These are phyloP conservation scores for Silurus meridionalis DNA, from an alignment of 2,113 vertebrate species.

Conservation along the genomic window DNA sequence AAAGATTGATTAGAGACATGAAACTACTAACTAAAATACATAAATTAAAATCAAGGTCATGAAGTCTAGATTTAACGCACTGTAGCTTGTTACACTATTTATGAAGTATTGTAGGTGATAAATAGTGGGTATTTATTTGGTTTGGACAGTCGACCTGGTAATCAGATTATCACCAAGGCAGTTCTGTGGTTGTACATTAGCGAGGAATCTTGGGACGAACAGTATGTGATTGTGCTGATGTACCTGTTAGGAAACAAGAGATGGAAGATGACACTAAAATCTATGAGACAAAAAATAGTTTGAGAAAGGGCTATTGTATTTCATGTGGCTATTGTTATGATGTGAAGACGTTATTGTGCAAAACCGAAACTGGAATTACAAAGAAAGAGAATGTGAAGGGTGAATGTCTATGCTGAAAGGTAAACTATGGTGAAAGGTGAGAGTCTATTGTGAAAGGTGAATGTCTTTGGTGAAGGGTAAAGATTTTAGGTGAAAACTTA, in stretches of 20 bases:
- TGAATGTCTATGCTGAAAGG: slow-evolving; percentile 1
- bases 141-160: neutral
- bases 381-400: neutral
- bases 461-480: too few relatives aligned
- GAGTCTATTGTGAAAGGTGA: too few relatives aligned
- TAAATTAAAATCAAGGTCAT: neutral
- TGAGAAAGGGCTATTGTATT: slow-evolving; percentile 41
- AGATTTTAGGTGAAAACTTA: too few relatives aligned
- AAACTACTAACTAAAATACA: neutral
- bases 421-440: too few relatives aligned
- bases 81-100: neutral
- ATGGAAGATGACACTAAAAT: slow-evolving; percentile 32
- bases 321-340: slow-evolving; percentile 34
- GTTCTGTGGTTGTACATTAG: neutral
- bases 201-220: neutral
- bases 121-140: neutral
- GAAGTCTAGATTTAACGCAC: neutral
- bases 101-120: neutral
- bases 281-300: slow-evolving; percentile 29
- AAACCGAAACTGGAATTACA: slow-evolving; percentile 15
- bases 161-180: neutral
- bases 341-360: slow-evolving; percentile 29
- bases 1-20: neutral
- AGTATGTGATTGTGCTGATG: slow-evolving; percentile 23
- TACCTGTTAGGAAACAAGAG: slow-evolving; percentile 29